Evolutionary conservation across 2,797 vertebrate species (phyloP).

Genomic region (Loris lydekkerianus): DNA sequence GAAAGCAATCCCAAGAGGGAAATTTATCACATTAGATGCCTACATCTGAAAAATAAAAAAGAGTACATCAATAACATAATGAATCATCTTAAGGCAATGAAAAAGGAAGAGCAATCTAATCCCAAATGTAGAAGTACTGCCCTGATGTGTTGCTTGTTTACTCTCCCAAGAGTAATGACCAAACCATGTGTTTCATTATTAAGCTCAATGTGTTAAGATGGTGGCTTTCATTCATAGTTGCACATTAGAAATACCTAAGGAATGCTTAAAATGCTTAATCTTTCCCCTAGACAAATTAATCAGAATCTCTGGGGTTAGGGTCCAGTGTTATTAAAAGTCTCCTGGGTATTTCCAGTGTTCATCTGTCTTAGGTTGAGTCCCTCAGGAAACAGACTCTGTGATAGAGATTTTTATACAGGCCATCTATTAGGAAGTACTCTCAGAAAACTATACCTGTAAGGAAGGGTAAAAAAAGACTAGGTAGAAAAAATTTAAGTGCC

Average conservation of each 20-base stretch:
- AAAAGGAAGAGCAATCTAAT: no score
- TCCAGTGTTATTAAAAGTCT: conserved; percentile 47
- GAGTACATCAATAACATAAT: no score
- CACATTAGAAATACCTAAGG: conserved; percentile 47
- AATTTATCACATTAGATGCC: no score
- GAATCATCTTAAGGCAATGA: no score
- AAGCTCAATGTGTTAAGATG: conserved; percentile 38
- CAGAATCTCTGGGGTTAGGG: neutral
- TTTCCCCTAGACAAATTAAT: conserved; percentile 65
- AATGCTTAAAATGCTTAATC: conserved; percentile 28
- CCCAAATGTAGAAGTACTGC: neutral
- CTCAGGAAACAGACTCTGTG: neutral
- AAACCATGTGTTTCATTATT: conserved; percentile 9
- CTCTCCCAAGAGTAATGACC: conserved; percentile 37
- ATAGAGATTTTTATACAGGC: neutral
- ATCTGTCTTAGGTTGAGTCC: conserved; percentile 14
- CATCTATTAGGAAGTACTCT: neutral
- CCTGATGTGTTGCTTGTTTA: neutral
- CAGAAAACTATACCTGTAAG: neutral
- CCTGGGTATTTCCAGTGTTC: neutral
- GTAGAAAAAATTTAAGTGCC: neutral
- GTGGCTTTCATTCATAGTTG: conserved; percentile 11
- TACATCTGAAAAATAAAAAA: no score
- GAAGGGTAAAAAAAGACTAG: neutral
- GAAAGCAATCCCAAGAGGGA: no score